Conservation (phyloP, 2,113 vertebrate genomes). For the Corapipo altera region DNA sequence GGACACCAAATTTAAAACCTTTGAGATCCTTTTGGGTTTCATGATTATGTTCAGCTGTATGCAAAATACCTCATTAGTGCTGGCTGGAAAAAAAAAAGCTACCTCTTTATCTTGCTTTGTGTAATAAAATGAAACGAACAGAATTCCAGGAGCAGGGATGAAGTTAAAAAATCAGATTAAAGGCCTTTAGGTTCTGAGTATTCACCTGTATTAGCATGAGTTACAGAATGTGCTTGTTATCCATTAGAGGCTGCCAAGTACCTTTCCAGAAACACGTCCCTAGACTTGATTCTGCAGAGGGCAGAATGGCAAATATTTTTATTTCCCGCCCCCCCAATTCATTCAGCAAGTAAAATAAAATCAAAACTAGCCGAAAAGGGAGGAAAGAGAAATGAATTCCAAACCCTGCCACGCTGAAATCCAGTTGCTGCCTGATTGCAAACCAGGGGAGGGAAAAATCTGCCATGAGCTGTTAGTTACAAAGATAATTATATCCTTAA, state of each 20-base stretch:
- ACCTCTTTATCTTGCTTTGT: not conserved
- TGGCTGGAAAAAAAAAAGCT: not conserved
- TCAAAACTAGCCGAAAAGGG: not conserved
- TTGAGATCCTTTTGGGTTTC: not conserved
- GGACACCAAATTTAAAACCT: not conserved
- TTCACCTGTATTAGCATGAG: not conserved
- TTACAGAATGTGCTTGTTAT: fast-evolving
- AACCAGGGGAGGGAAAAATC: not conserved
- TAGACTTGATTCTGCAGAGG: not conserved
- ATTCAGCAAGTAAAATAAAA: not conserved
- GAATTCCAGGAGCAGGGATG: not conserved
- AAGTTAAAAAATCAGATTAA: not conserved
- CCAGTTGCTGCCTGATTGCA: not conserved
- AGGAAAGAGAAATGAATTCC: not conserved
- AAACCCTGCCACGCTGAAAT: not conserved
- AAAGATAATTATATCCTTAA: constrained; percentile 16
- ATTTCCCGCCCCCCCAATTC: fast-evolving
- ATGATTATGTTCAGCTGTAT: not conserved
- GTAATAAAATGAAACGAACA: not conserved
- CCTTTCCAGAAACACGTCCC: not conserved
- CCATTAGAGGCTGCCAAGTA: not conserved
- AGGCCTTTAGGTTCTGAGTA: not conserved
- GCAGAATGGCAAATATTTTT: not conserved
- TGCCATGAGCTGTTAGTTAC: not conserved
- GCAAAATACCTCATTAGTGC: not conserved